Conservation (phyloP, 1,140 invertebrate genomes). For the Aleiodes sp. region DNA sequence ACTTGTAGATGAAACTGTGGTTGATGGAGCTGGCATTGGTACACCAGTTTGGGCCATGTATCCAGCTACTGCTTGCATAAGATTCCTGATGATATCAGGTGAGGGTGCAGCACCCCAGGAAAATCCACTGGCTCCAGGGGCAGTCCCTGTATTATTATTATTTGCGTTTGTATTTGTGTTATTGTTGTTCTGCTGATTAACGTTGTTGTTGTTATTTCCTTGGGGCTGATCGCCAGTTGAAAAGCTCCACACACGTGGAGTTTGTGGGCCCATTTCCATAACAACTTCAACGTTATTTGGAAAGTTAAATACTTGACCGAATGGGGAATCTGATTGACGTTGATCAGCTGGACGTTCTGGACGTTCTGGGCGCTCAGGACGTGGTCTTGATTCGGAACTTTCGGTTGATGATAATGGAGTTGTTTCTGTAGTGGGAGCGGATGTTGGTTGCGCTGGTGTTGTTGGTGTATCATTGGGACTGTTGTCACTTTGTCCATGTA, state of each 20-base stretch:
- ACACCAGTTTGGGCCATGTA: slow-evolving; percentile 33
- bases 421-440: slow-evolving; percentile 38
- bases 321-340: slow-evolving; percentile 35
- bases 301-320: slow-evolving; percentile 60
- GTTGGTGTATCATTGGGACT: slow-evolving; percentile 34
- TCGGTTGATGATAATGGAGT: slow-evolving; percentile 34
- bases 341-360: slow-evolving; percentile 37
- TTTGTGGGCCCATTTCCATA: slow-evolving; percentile 72
- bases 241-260: slow-evolving; percentile 4
- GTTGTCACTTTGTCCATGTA: slow-evolving; percentile 55
- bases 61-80: slow-evolving; percentile 68
- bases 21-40: slow-evolving; percentile 34
- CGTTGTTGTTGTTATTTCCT: slow-evolving; percentile 66
- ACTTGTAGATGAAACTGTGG: slow-evolving; percentile 33
- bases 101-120: slow-evolving; percentile 53
- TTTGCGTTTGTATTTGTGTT: slow-evolving; percentile 46
- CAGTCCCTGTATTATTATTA: slow-evolving; percentile 43
- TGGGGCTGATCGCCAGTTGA: slow-evolving; percentile 42
- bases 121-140: slow-evolving; percentile 50
- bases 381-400: slow-evolving; percentile 38
- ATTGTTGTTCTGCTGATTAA: slow-evolving; percentile 48
- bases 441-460: slow-evolving; percentile 42
- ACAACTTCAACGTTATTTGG: slow-evolving; percentile 71
- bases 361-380: slow-evolving; percentile 16
- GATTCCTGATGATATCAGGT: slow-evolving; percentile 67